Base-by-base conservation (phyloP, 2,113 vertebrate genomes). In the Pluvialis apricaria region DNA sequence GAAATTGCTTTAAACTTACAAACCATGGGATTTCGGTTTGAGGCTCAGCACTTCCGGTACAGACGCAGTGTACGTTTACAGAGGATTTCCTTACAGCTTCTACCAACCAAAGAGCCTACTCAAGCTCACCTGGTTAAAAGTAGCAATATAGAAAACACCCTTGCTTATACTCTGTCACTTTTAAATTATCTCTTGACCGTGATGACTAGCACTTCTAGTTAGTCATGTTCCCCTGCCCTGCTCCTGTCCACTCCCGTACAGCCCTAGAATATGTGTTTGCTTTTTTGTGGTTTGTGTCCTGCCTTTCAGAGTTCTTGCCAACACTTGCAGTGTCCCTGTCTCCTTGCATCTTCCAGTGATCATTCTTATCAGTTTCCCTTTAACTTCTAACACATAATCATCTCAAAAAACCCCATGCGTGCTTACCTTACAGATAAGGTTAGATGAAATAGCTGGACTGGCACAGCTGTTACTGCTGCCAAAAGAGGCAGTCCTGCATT, bases 11-110 rank as follows among this genome's bases (percentile, higher is more conserved):
- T 38, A 52, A 49, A 49, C 26, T 72, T 36, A 42, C 25, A 66
- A 71, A 31, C 29, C 0, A 0, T 26, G 36, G n/a, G 51, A 45
- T 38, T 36, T 61, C 25, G 34, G 13, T 49, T 38, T 80, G 61
- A 68, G 62, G 29, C 52, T n/a, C 47, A 62, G 42, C 20, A 20
- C 18, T 83, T 28, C 26, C 47, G 77, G 36, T 76, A 34, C 68
- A 71, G 10, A 29, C 0, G 2, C 65, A 54, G 1, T 34, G 28
- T 38, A 11, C 1, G 0, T 76, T 91, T 75, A 26, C 40, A 76
- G 51, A 55, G 16, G 26, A 6, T 52, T 61, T 83, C 31, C 47
- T 95, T 54, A 24, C 34, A 40, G 40, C 51, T 32, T 32, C 24
- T 44, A 21, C 66, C 0, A 0, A 51, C 47, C 28, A 26, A 54